Conservation (phyloP, 2,888 invertebrate species). For the Trichogramma dendrolimi region DNA sequence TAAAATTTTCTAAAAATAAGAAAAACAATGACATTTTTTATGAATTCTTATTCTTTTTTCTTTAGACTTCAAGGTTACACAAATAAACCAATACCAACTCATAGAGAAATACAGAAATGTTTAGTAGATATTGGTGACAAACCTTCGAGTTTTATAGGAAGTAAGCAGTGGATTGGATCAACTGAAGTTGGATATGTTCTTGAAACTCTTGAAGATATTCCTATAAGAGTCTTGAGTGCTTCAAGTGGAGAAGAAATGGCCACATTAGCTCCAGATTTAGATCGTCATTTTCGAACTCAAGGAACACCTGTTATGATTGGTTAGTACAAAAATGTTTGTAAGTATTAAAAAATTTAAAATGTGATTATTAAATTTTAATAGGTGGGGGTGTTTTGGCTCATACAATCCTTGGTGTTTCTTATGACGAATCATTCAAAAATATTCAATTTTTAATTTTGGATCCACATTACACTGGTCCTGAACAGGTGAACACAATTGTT, state of each 20-base stretch:
- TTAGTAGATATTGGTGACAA: conserved; percentile 94
- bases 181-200: conserved; percentile 93
- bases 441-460: conserved; percentile 92
- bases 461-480: conserved; percentile 93
- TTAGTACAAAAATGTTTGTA: conserved; percentile 35
- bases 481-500: conserved; percentile 70
- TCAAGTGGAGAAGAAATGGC: conserved; percentile 80
- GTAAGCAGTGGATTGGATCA: conserved; percentile 96
- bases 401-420: conserved; percentile 93
- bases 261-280: conserved; percentile 73
- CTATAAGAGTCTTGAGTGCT: conserved; percentile 78
- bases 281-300: conserved; percentile 85
- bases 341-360: conserved; percentile 2
- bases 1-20: not conserved
- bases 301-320: conserved; percentile 99
- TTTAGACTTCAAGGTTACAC: conserved; percentile 76
- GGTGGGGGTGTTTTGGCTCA: conserved; percentile 97
- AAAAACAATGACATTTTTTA: not conserved
- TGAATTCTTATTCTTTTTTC: not conserved
- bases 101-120: conserved; percentile 86
- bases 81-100: conserved; percentile 71
- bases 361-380: conserved; percentile 42
- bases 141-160: conserved; percentile 77
- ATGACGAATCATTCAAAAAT: conserved; percentile 73
- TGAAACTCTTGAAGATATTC: conserved; percentile 72